Percentiles rank a stretch among this genome's conserved stretches.
These are phyloP conservation scores for Aurelia sp. DNA, from an alignment of 30 jellyfish, hydroid and myxozoan genomes.

Conservation along the genomic window DNA sequence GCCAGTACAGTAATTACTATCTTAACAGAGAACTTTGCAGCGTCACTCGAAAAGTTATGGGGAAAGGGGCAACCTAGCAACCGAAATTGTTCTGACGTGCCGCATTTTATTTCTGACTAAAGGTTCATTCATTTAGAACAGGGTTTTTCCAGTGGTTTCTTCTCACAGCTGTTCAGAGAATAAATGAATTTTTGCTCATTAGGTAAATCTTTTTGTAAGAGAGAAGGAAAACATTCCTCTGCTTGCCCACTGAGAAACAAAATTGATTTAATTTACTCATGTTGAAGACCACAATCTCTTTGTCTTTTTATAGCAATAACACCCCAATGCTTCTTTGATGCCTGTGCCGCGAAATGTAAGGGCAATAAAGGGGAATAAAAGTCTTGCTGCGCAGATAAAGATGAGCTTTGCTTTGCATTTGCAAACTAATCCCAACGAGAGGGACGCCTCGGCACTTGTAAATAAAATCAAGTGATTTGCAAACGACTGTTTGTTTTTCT, in stretches of 20 bases:
- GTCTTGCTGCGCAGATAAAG: slow-evolving; percentile 12
- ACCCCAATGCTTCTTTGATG: neutral
- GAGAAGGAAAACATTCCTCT: slow-evolving; percentile 28
- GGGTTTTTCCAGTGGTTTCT: neutral
- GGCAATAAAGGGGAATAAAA: too few species aligned
- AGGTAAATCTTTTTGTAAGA: slow-evolving; percentile 17
- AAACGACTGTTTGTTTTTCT: slow-evolving; percentile 21
- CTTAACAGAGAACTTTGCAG: too few species aligned
- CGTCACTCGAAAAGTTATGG: too few species aligned
- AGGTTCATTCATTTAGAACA: neutral
- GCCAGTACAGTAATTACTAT: too few species aligned
- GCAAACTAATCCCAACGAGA: neutral
- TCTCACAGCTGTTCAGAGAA: too few species aligned
- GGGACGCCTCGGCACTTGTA: slow-evolving; percentile 25
- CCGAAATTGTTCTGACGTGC: too few species aligned
- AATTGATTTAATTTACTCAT: slow-evolving; percentile 25
- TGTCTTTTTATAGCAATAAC: neutral
- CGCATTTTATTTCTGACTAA: neutral
- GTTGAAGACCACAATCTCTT: slow-evolving; percentile 11
- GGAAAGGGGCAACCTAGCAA: too few species aligned
- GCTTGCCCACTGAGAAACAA: slow-evolving; percentile 40
- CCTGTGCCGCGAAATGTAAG: neutral
- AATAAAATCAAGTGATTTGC: neutral
- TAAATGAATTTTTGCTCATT: slow-evolving; percentile 16
- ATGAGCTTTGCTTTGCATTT: neutral